A percentile compares a stretch with the other conserved stretches of the same genome.
Evolutionary conservation across 2,113 vertebrate genomes (phyloP).

Genomic region (Caranx ignobilis): DNA sequence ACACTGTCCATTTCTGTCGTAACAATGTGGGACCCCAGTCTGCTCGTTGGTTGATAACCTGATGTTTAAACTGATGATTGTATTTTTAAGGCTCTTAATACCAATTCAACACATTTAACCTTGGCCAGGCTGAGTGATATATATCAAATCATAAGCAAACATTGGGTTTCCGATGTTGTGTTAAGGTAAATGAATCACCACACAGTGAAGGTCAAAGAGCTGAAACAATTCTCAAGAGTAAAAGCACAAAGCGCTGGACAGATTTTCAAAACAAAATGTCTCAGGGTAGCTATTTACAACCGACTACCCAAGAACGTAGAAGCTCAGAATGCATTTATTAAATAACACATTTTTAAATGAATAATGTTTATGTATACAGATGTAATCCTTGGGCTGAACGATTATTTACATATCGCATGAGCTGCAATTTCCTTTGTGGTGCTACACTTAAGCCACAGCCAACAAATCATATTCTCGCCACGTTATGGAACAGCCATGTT

Average conservation of each 20-base stretch:
- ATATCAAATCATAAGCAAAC: conserved; percentile 28
- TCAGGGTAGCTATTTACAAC: neutral
- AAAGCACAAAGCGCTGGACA: neutral
- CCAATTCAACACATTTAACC: conserved; percentile 11
- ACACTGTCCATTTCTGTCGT: conserved; percentile 29
- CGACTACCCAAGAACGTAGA: neutral
- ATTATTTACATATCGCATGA: too few species aligned
- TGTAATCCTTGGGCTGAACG: too few species aligned
- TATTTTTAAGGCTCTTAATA: conserved; percentile 32
- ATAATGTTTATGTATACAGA: too few species aligned
- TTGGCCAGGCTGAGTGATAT: conserved; percentile 3
- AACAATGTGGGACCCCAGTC: conserved; percentile 8
- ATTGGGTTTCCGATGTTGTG: neutral
- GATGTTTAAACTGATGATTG: neutral
- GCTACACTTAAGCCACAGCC: too few species aligned
- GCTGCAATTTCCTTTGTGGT: too few species aligned
- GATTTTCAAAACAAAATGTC: neutral
- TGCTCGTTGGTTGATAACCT: neutral
- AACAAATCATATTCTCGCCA: too few species aligned
- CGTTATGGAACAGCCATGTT: too few species aligned
- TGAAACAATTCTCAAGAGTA: neutral
- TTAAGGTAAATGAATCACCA: neutral
- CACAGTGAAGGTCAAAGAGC: conserved; percentile 15
- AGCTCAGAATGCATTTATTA: too few species aligned
- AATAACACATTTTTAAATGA: too few species aligned